phyloP scores from a whole-genome alignment of 2,797 vertebrate genomes.

The Rhadinocentrus ornatus region DNA sequence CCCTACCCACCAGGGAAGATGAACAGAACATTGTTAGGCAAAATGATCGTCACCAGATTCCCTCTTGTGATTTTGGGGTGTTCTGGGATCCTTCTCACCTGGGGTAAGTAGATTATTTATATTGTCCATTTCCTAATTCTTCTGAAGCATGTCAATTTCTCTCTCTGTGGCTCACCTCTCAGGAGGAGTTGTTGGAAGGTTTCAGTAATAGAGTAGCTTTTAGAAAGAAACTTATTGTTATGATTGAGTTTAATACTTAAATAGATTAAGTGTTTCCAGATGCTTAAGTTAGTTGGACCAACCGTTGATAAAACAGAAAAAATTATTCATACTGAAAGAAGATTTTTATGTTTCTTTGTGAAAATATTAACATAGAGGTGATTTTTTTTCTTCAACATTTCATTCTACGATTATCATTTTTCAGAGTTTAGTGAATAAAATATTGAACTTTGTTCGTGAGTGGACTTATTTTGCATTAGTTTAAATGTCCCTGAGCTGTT shows the following conservation, averaged over 20 bases:
- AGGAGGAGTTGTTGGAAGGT: constrained; percentile 43
- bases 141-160: constrained; percentile 21
- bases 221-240: constrained; percentile 34
- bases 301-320: not conserved
- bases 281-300: constrained; percentile 18
- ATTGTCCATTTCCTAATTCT: constrained; percentile 24
- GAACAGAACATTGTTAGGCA: constrained; percentile 60
- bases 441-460: not conserved
- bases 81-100: constrained; percentile 66
- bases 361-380: not conserved
- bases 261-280: constrained; percentile 15
- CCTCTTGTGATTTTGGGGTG: constrained; percentile 43
- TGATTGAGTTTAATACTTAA: constrained; percentile 43
- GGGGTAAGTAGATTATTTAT: constrained; percentile 70
- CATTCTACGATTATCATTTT: not conserved
- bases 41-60: constrained; percentile 59
- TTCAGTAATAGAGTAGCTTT: constrained; percentile 42
- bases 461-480: not conserved
- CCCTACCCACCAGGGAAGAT: constrained; percentile 63
- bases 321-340: not conserved
- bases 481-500: constrained; percentile 10
- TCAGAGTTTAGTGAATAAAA: not conserved
- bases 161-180: constrained; percentile 50
- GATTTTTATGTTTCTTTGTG: not conserved
- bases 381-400: not conserved